These are phyloP conservation scores for Akabosia matsudoensis DNA, from an alignment of 1,140 invertebrate genomes.

Conservation along the genomic window DNA sequence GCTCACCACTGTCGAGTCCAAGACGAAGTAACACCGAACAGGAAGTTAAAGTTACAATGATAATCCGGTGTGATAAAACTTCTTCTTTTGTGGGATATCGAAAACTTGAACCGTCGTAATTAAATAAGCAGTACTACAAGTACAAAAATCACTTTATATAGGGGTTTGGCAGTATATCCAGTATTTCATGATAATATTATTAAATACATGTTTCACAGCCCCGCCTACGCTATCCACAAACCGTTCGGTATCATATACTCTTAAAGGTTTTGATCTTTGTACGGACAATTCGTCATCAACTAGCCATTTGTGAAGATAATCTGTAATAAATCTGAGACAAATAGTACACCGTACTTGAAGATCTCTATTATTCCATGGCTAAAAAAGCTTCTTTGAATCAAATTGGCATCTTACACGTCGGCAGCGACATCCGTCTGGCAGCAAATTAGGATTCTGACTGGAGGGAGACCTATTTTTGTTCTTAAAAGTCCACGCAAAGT, in stretches of 20 bases:
- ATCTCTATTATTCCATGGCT: too few relatives aligned
- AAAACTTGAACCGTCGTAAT: background rate
- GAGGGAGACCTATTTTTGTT: background rate
- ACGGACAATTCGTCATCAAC: constrained; percentile 1
- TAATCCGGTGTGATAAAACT: constrained; percentile 5
- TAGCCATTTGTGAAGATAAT: background rate
- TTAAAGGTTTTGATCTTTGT: constrained; percentile 6
- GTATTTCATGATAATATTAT: too few relatives aligned
- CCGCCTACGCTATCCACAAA: background rate
- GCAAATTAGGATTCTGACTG: background rate
- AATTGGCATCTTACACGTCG: constrained; percentile 9
- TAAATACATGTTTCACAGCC: constrained; percentile 5
- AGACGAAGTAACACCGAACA: background rate
- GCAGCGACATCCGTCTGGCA: background rate
- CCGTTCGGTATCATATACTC: constrained; percentile 8
- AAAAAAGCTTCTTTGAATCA: too few relatives aligned
- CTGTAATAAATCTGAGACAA: constrained; percentile 6
- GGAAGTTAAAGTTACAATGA: background rate
- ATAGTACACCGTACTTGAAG: background rate
- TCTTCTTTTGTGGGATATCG: constrained; percentile 7
- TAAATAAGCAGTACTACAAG: constrained; percentile 11
- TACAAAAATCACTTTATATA: constrained; percentile 1
- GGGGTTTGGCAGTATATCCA: background rate
- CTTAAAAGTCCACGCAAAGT: background rate
- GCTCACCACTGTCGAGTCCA: background rate